Evolutionary conservation across 2,888 invertebrate genomes (phyloP).

Genomic region (Parasteatoda lunata): DNA sequence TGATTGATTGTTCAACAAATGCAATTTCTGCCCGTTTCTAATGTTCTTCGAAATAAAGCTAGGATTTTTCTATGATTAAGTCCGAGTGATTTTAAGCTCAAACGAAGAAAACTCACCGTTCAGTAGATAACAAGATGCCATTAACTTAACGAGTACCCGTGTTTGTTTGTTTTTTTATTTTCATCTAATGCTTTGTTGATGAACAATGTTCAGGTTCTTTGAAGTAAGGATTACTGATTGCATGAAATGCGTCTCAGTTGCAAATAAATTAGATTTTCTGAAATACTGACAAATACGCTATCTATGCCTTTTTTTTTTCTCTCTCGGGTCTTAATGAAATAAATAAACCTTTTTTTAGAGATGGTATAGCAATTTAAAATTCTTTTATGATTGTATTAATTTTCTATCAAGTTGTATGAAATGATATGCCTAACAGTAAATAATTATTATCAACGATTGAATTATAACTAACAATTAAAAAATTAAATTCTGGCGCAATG

Average conservation of each 20-base stretch:
- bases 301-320: too few relatives aligned
- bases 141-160: conserved; percentile 34
- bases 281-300: too few relatives aligned
- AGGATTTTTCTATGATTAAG: conserved; percentile 30
- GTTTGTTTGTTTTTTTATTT: not conserved
- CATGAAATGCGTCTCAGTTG: not conserved
- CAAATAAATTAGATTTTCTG: not conserved
- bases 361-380: too few relatives aligned
- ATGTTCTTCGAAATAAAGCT: conserved; percentile 1
- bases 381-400: too few relatives aligned
- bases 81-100: conserved; percentile 28
- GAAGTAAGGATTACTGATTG: not conserved
- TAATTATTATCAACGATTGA: too few relatives aligned
- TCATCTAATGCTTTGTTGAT: not conserved
- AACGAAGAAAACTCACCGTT: conserved; percentile 23
- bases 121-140: conserved; percentile 42
- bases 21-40: conserved; percentile 21
- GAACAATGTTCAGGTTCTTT: conserved; percentile 2
- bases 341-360: too few relatives aligned
- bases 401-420: too few relatives aligned
- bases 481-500: too few relatives aligned
- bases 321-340: too few relatives aligned
- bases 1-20: conserved; percentile 33
- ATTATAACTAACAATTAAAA: too few relatives aligned
- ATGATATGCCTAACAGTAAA: too few relatives aligned